These are phyloP conservation scores for Leptopilina myrica DNA, from an alignment of 2,888 invertebrate genomes.

Conservation along the genomic window DNA sequence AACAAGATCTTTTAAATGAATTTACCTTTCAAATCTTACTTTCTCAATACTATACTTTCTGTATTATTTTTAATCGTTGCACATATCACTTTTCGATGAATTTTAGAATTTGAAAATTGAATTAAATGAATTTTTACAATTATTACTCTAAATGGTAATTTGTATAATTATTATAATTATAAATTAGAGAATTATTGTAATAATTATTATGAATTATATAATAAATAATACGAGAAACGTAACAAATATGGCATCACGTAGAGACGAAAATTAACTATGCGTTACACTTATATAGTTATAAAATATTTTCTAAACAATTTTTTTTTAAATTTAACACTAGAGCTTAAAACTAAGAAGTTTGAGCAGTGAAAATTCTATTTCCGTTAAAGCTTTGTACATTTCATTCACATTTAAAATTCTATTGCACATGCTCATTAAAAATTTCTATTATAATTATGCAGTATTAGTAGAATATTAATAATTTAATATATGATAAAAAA, in stretches of 20 bases:
- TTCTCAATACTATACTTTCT: conserved; percentile 5
- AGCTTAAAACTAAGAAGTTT: neutral
- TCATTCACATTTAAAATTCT: conserved; percentile 17
- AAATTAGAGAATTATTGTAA: conserved; percentile 35
- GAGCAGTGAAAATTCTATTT: conserved; percentile 16
- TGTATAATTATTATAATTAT: conserved; percentile 33
- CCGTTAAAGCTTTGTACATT: conserved; percentile 19
- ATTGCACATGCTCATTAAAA: neutral
- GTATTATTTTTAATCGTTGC: conserved; percentile 33
- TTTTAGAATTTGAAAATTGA: neutral
- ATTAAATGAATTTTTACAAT: conserved; percentile 45
- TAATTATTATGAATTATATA: conserved; percentile 26
- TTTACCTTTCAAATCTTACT: neutral
- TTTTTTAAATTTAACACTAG: neutral
- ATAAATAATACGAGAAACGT: neutral
- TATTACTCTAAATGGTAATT: neutral
- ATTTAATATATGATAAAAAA: neutral
- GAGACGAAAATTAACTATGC: neutral
- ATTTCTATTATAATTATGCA: neutral
- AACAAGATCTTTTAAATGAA: neutral
- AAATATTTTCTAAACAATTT: neutral
- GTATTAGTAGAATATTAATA: neutral
- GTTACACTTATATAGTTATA: too few relatives aligned
- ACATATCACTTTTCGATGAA: conserved; percentile 22
- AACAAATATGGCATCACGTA: neutral